Evolutionary conservation across 1,140 invertebrate genomes (phyloP).

Genomic region (Drosophila subpulchrella): DNA sequence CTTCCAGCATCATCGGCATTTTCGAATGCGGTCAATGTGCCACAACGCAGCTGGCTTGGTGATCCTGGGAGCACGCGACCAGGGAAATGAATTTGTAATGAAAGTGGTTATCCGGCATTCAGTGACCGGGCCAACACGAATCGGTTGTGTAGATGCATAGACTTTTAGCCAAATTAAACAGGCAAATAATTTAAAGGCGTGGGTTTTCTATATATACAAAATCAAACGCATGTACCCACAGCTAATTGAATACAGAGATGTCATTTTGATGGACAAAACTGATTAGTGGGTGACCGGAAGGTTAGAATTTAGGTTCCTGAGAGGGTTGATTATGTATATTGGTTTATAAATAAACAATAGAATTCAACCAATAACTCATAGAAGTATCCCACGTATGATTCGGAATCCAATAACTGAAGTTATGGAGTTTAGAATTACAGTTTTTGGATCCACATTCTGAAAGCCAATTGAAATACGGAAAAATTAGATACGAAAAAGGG

Average conservation of each 20-base stretch:
- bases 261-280: constrained; percentile 8
- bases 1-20: constrained; percentile 35
- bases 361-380: not conserved
- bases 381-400: too few species aligned
- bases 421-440: too few species aligned
- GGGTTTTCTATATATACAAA: constrained; percentile 13
- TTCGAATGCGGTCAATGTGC: constrained; percentile 74
- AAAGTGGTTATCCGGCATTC: constrained; percentile 61
- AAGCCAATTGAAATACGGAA: too few species aligned
- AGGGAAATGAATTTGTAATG: constrained; percentile 78
- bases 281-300: not conserved
- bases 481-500: too few species aligned
- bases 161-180: constrained; percentile 54
- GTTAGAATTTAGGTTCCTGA: not conserved
- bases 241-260: not conserved
- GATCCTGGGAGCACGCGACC: constrained; percentile 20
- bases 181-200: constrained; percentile 52
- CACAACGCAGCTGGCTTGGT: constrained; percentile 46
- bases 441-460: too few species aligned
- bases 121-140: constrained; percentile 11
- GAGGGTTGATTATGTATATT: not conserved
- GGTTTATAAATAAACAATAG: not conserved
- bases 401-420: too few species aligned
- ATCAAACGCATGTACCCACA: constrained; percentile 1
- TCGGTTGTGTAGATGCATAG: constrained; percentile 18